phyloP scores from a whole-genome alignment of 2,113 vertebrate genomes.

The Lepus timidus region DNA sequence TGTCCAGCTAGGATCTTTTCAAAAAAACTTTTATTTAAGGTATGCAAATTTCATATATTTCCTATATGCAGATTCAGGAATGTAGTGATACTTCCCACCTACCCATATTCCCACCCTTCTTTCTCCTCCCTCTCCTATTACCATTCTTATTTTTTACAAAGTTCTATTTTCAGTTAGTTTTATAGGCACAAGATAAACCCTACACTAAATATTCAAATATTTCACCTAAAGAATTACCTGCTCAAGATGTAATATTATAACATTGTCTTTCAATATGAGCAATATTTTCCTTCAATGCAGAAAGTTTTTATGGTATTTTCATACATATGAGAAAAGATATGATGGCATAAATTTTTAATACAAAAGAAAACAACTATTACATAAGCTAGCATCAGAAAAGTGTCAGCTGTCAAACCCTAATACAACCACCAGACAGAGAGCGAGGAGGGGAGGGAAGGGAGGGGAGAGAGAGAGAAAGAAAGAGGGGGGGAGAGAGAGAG shows the following conservation, averaged over 20 bases:
- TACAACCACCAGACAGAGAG: neutral
- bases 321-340: neutral
- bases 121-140: too few relatives aligned
- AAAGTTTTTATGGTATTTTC: neutral
- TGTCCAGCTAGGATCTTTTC: neutral
- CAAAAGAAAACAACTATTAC: neutral
- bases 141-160: too few relatives aligned
- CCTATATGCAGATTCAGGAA: too few relatives aligned
- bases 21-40: neutral
- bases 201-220: neutral
- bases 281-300: neutral
- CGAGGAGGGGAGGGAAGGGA: neutral
- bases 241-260: neutral
- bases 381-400: constrained; percentile 4
- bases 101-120: too few relatives aligned
- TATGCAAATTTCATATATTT: too few relatives aligned
- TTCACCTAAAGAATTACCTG: neutral
- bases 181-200: too few relatives aligned
- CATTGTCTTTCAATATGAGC: neutral
- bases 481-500: neutral
- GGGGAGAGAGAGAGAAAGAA: neutral
- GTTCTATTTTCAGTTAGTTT: too few relatives aligned
- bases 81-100: too few relatives aligned
- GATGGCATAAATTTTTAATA: neutral
- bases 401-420: neutral